Evolutionary conservation across 2,113 vertebrate genomes (phyloP).

Genomic region (Alligator sinensis): DNA sequence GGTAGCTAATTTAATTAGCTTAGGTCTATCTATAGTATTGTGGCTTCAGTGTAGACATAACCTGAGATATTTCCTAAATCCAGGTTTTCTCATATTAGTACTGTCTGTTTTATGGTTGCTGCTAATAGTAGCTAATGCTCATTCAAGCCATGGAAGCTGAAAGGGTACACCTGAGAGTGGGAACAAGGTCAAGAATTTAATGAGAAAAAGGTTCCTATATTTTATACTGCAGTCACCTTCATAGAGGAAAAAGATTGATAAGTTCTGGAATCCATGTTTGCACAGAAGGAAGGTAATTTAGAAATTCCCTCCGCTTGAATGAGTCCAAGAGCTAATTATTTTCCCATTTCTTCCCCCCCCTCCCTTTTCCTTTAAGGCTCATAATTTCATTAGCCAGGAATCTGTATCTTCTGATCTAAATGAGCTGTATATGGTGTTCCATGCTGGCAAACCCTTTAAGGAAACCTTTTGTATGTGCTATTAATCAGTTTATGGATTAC

Average conservation of each 20-base stretch:
- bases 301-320: not conserved
- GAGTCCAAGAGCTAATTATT: not conserved
- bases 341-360: not conserved
- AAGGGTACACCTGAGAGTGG: not conserved
- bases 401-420: not conserved
- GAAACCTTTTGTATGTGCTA: not conserved
- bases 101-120: not conserved
- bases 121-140: not conserved
- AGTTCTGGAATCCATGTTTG: not conserved
- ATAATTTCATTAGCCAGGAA: not conserved
- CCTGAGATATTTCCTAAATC: too few species aligned
- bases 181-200: not conserved
- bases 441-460: not conserved
- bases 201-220: not conserved
- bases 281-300: not conserved
- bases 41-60: too few species aligned
- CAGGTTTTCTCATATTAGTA: not conserved
- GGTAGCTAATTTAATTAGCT: too few species aligned
- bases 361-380: not conserved
- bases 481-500: not conserved
- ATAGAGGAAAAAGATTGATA: not conserved
- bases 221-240: not conserved
- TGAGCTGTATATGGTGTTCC: not conserved
- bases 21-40: too few species aligned
- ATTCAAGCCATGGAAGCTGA: not conserved